Conservation (phyloP, 2,797 vertebrate genomes). For the Limosa lapponica region DNA sequence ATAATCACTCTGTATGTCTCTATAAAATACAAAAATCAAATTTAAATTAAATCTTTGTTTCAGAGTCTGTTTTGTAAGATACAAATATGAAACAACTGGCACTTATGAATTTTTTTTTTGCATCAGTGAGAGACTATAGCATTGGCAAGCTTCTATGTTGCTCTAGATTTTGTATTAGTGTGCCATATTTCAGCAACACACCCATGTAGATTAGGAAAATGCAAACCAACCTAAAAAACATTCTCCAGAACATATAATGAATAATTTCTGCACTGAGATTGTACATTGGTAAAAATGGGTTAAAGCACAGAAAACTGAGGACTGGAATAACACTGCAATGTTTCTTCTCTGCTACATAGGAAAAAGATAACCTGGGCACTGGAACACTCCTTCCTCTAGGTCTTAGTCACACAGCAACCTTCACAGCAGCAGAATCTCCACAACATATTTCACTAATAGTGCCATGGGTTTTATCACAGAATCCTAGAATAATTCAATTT, state of each 20-base stretch:
- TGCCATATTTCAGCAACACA: neutral
- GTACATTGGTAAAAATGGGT: neutral
- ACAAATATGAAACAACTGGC: neutral
- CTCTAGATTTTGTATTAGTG: neutral
- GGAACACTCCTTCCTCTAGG: neutral
- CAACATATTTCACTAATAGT: neutral
- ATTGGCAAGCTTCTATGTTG: neutral
- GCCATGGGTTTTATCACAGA: neutral
- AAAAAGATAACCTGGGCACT: neutral
- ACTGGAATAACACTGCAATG: neutral
- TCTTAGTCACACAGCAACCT: neutral
- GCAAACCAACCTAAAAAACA: neutral
- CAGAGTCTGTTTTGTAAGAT: neutral
- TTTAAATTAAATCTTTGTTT: neutral
- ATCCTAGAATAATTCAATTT: neutral
- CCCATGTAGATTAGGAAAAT: neutral
- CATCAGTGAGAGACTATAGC: neutral
- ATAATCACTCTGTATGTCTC: neutral
- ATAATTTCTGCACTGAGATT: neutral
- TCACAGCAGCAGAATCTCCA: neutral
- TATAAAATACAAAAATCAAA: neutral
- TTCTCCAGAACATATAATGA: neutral
- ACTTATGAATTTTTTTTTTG: neutral
- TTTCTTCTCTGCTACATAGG: neutral
- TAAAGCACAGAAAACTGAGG: neutral